These are phyloP conservation scores for Pteropus rufus DNA, from an alignment of 2,797 vertebrate species.

Conservation along the genomic window DNA sequence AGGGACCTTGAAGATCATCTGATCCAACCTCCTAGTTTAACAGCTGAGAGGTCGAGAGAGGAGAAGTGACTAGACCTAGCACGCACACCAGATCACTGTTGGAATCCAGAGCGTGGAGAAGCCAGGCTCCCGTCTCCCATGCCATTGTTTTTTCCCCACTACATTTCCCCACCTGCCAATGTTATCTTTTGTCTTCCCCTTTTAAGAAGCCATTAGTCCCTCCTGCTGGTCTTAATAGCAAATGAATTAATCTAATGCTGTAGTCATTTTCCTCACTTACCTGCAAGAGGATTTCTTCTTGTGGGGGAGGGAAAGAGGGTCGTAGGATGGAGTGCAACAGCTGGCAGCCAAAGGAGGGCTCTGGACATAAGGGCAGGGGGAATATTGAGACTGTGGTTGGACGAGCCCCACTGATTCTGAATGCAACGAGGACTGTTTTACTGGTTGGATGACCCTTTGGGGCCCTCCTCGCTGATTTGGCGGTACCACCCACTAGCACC, in stretches of 20 bases:
- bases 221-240: background rate
- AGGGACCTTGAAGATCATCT: background rate
- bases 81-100: background rate
- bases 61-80: background rate
- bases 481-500: background rate
- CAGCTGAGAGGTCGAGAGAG: background rate
- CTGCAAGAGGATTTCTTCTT: background rate
- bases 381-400: background rate
- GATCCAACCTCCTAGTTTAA: background rate
- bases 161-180: background rate
- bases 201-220: background rate
- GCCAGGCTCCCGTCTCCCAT: background rate
- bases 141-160: background rate
- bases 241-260: background rate
- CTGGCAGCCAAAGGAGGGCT: background rate
- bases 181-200: background rate
- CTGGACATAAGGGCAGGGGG: background rate
- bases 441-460: background rate
- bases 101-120: background rate
- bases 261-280: background rate
- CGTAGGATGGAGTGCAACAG: background rate
- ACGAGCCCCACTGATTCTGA: background rate
- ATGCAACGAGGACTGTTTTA: background rate
- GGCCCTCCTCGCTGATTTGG: background rate
- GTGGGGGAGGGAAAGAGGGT: no score